phyloP scores from a whole-genome alignment of 2,797 vertebrate genomes.

The Urophycis tenuis region DNA sequence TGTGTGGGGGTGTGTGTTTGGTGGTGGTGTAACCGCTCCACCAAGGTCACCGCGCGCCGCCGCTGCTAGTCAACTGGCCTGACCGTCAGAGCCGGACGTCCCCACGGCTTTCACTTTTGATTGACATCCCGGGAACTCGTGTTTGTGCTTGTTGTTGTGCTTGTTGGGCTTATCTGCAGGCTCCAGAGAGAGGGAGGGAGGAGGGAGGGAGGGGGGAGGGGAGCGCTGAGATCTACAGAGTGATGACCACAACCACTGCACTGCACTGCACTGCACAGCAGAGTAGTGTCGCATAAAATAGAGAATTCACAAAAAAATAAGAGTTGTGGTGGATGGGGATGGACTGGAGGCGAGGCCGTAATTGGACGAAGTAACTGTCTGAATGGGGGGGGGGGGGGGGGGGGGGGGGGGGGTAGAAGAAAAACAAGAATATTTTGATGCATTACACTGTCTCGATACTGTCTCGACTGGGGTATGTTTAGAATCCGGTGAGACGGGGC shows the following conservation, averaged over 20 bases:
- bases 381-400: too few relatives aligned
- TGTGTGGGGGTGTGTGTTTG: too few relatives aligned
- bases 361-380: too few relatives aligned
- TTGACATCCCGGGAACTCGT: not conserved
- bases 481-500: not conserved
- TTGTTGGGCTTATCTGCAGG: not conserved
- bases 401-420: too few relatives aligned
- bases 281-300: not conserved
- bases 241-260: not conserved
- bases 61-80: not conserved
- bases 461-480: not conserved
- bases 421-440: too few relatives aligned
- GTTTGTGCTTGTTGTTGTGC: not conserved
- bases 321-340: not conserved
- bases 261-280: too few relatives aligned
- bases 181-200: not conserved
- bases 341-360: too few relatives aligned
- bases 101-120: not conserved
- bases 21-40: not conserved
- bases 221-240: not conserved
- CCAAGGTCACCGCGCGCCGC: not conserved
- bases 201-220: not conserved
- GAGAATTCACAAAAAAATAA: not conserved
- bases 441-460: too few relatives aligned
- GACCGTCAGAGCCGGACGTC: not conserved